Evolutionary conservation across 1,140 invertebrate genomes (phyloP).

Genomic region (Papilio polytes): DNA sequence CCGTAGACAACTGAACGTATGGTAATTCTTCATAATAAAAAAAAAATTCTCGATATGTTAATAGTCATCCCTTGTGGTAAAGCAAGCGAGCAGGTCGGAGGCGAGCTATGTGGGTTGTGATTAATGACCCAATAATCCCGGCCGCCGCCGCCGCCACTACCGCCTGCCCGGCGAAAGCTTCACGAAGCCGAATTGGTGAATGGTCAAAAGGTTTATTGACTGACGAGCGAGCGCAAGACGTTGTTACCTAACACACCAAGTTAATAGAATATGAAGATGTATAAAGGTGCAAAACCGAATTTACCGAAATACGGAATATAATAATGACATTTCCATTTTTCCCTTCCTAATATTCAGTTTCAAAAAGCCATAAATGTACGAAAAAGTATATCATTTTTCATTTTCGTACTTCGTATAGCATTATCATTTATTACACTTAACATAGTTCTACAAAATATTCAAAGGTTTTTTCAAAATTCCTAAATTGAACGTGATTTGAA

Average conservation of each 20-base stretch:
- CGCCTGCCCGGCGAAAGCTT: slow-evolving; percentile 73
- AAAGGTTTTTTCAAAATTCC: no score
- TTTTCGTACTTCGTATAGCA: no score
- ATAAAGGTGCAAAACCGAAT: not conserved
- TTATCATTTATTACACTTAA: no score
- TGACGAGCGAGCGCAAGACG: slow-evolving; percentile 58
- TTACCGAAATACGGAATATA: not conserved
- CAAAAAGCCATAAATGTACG: no score
- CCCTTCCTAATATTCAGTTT: not conserved
- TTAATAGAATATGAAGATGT: slow-evolving; percentile 29
- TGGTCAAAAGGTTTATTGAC: slow-evolving; percentile 82
- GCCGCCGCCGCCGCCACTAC: slow-evolving; percentile 48
- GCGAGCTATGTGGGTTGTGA: slow-evolving; percentile 64
- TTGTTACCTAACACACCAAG: slow-evolving; percentile 43
- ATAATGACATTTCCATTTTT: not conserved
- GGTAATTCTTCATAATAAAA: not conserved
- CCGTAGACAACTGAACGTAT: no score
- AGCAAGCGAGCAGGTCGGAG: slow-evolving; percentile 37
- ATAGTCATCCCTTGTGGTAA: slow-evolving; percentile 17
- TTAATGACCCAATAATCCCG: slow-evolving; percentile 82
- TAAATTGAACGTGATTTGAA: no score
- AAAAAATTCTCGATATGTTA: slow-evolving; percentile 9
- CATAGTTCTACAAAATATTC: no score
- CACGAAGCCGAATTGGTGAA: slow-evolving; percentile 82
- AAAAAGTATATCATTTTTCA: no score